Evolutionary conservation across 2,797 vertebrate genomes (phyloP), one percentile per base, ranked within the genome.

Genomic region (Darevskia mixta): DNA sequence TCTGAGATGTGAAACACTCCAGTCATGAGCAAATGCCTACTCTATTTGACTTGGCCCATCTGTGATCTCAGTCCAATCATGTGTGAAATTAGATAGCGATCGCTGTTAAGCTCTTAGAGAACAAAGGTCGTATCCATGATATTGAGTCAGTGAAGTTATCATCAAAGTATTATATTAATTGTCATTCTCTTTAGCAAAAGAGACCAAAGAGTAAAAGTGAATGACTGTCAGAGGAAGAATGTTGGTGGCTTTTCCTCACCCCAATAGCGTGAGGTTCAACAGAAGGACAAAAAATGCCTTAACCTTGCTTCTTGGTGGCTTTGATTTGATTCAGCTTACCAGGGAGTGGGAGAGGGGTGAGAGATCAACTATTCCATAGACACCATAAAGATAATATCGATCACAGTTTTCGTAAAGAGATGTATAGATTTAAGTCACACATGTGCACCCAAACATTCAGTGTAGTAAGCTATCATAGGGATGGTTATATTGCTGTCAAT

Each of bases 11-110:
- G 71, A 75, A 69, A 55, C 43, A 82, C 41, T 38, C 9, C 27
- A 49, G 17, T 43, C 71, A 49, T 75, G 75, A 79, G 20, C 55
- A 83, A 87, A 79, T 73, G 32, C 43, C 25, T 69, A 23, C 35
- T 43, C 35, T n/a, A 66, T 84, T 32, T 55, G 64, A 84, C 66
- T 79, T 55, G 71, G 9, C 58, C 69, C 67, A 11, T 81, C 29
- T 76, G 61, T 81, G 86, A 90, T 90, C 71, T 85, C 77, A 49
- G 32, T 35, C 35, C 61, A 81, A 55, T 49, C 77, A 79, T 67
- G 82, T 43, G 69, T 81, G 61, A 90, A 87, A 84, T 84, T 83
- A 80, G 43, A 76, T 79, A 61, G 55, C n/a, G 25, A 90, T 43
- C 69, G 2, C 77, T 32, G 71, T 41, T 67, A 79, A 76, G 23